Percentiles rank a stretch among this genome's conserved stretches.
These are phyloP conservation scores for Pachyramphus minor DNA, from an alignment of 2,113 vertebrate genomes.

Conservation along the genomic window DNA sequence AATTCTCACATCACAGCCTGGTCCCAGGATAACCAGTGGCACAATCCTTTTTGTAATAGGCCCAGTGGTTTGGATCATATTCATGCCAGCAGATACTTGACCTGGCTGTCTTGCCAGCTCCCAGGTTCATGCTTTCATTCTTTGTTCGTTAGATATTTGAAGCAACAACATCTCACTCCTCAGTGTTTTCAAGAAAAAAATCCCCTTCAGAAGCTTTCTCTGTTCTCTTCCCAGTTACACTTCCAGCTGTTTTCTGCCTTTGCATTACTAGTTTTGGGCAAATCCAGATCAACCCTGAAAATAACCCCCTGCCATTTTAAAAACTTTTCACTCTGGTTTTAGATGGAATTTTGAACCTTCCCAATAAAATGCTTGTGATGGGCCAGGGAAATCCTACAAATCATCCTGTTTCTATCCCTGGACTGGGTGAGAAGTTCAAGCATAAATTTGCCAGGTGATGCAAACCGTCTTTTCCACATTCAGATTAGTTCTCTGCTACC, in stretches of 20 bases:
- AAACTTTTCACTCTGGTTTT: background rate
- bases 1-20: background rate
- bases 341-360: background rate
- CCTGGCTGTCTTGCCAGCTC: background rate
- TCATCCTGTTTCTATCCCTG: background rate
- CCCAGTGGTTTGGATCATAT: background rate
- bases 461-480: background rate
- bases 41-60: background rate
- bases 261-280: background rate
- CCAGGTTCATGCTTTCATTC: background rate
- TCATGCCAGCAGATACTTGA: background rate
- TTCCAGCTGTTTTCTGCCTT: slow-evolving; percentile 1
- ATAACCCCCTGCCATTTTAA: background rate
- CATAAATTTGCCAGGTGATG: background rate
- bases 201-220: background rate
- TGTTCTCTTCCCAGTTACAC: background rate
- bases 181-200: background rate
- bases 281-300: slow-evolving; percentile 16
- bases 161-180: background rate
- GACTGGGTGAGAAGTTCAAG: background rate
- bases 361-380: background rate
- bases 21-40: background rate
- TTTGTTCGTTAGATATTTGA: background rate
- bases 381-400: background rate
- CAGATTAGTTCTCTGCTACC: background rate